A percentile compares a stretch with the other conserved stretches of the same genome.
Conservation (phyloP, 2,888 invertebrate species). For the Netelia inedita region DNA sequence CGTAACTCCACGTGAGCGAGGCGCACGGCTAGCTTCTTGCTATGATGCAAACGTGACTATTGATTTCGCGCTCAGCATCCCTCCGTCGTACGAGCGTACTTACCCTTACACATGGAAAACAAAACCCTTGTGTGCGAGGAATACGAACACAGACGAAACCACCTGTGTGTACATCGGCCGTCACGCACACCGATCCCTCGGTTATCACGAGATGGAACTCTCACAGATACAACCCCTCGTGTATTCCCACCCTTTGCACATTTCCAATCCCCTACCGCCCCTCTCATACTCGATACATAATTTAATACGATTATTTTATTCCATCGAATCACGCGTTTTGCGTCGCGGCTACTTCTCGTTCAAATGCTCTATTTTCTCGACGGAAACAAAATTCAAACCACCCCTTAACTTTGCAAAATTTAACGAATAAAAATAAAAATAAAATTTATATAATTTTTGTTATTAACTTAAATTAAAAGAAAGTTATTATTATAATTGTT, state of each 20-base stretch:
- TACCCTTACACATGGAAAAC: conserved; percentile 8
- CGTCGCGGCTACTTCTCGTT: background rate
- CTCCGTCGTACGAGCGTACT: conserved; percentile 53
- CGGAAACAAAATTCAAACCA: no score
- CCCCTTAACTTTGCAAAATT: no score
- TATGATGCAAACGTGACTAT: conserved; percentile 78
- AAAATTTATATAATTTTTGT: no score
- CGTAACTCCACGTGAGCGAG: conserved; percentile 68
- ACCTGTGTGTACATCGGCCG: conserved; percentile 18
- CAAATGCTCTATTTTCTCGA: no score
- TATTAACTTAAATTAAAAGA: no score
- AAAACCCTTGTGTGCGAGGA: background rate
- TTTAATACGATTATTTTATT: conserved; percentile 6
- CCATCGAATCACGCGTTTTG: background rate
- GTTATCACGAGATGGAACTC: background rate
- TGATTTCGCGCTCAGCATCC: conserved; percentile 82
- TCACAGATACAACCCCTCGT: background rate
- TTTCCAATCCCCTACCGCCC: background rate
- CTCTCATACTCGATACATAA: background rate
- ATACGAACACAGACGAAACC: conserved; percentile 30
- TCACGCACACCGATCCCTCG: conserved; percentile 4
- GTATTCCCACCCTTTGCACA: background rate
- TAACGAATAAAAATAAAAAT: no score
- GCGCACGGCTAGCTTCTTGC: conserved; percentile 56
- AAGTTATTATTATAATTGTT: no score